A percentile compares a stretch with the other conserved stretches of the same genome.
Conservation (phyloP, 2,797 vertebrate genomes). For the Falco biarmicus region DNA sequence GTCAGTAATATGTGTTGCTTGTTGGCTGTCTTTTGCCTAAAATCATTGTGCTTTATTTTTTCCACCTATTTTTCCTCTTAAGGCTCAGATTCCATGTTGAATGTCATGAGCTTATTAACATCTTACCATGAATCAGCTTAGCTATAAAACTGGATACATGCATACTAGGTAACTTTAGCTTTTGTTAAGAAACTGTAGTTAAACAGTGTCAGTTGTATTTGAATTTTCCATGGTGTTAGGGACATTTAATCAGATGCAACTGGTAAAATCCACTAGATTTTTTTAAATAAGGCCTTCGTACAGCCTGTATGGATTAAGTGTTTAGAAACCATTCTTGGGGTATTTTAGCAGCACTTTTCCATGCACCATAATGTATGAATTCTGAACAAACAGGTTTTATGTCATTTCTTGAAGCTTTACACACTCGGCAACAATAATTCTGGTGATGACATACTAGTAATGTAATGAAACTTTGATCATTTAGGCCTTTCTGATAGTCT, state of each 20-base stretch:
- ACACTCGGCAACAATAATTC: not conserved
- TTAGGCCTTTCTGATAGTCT: not conserved
- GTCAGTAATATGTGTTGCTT: not conserved
- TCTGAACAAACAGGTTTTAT: not conserved
- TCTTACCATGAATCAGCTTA: not conserved
- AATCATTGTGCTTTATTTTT: not conserved
- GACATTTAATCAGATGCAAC: not conserved
- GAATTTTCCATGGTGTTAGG: not conserved
- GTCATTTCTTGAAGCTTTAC: not conserved
- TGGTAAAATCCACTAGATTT: not conserved
- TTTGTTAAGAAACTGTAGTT: not conserved
- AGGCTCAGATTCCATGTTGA: not conserved
- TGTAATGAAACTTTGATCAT: not conserved
- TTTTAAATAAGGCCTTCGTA: not conserved
- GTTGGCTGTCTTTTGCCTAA: not conserved
- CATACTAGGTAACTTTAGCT: not conserved
- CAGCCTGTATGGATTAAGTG: not conserved
- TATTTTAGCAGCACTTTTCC: not conserved
- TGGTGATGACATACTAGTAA: not conserved
- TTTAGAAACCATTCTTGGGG: not conserved
- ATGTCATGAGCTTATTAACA: not conserved
- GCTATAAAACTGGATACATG: not conserved
- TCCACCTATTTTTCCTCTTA: not conserved
- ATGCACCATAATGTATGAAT: not conserved
- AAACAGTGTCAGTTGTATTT: not conserved